Conservation (phyloP, 2,797 vertebrate genomes). For the Thunnus albacares region DNA sequence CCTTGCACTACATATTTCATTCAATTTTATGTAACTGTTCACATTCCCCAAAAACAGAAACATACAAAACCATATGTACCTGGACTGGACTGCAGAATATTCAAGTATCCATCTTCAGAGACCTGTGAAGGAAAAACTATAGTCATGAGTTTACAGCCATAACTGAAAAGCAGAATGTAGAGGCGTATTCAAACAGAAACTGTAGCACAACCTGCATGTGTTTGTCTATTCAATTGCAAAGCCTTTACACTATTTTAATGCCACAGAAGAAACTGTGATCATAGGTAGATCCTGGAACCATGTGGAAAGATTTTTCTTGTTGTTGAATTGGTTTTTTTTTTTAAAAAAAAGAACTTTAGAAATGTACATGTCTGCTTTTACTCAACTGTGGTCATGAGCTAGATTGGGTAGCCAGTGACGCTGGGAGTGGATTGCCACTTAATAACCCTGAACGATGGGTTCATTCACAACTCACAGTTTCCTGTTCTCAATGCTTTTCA, state of each 20-base stretch:
- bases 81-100: slow-evolving; percentile 27
- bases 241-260: not conserved
- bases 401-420: not conserved
- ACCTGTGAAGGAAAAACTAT: slow-evolving; percentile 39
- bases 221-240: not conserved
- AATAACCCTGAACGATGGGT: not conserved
- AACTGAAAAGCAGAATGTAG: not conserved
- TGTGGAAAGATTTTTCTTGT: not conserved
- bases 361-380: not conserved
- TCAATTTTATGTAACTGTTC: not conserved
- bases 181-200: not conserved
- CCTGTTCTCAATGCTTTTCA: not conserved
- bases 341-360: not conserved
- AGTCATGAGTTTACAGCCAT: not conserved
- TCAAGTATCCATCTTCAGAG: slow-evolving; percentile 17
- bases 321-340: not conserved
- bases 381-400: not conserved
- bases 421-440: too few species aligned
- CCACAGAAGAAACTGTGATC: not conserved
- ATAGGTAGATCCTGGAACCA: not conserved
- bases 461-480: not conserved
- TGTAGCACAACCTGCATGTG: too few species aligned
- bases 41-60: not conserved
- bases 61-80: slow-evolving; percentile 31
- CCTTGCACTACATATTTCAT: not conserved